A percentile compares a stretch with the other conserved stretches of the same genome.
Evolutionary conservation across 2,797 vertebrate genomes (phyloP).

Genomic region (Esox masquinongy): DNA sequence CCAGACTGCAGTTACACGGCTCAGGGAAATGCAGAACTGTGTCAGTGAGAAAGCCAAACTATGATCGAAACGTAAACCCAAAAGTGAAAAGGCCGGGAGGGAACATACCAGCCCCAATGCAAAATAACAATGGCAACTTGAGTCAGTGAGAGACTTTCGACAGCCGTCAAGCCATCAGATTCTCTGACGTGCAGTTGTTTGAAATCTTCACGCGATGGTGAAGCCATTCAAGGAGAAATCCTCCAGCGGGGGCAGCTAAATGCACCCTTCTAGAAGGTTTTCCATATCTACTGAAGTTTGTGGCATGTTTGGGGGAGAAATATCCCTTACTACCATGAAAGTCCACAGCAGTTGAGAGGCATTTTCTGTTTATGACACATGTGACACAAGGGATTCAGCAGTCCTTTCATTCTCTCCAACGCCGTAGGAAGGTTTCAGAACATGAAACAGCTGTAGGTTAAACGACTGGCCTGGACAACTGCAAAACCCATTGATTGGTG

Average conservation of each 20-base stretch:
- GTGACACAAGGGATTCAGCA: constrained; percentile 28
- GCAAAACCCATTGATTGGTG: not conserved
- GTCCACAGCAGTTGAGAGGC: constrained; percentile 22
- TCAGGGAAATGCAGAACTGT: constrained; percentile 35
- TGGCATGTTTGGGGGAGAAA: not conserved
- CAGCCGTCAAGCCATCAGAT: constrained; percentile 35
- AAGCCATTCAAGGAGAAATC: constrained; percentile 19
- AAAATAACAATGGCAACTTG: constrained; percentile 51
- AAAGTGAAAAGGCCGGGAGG: constrained; percentile 45
- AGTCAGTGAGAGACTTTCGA: constrained; percentile 48
- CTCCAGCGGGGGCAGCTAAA: constrained; percentile 1
- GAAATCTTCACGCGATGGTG: constrained; percentile 43
- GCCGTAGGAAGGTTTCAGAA: constrained; percentile 8
- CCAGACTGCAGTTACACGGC: constrained; percentile 57
- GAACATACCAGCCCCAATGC: constrained; percentile 16
- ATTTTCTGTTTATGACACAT: constrained; percentile 18
- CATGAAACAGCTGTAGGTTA: constrained; percentile 30
- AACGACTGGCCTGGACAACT: not conserved
- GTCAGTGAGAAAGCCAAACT: constrained; percentile 57
- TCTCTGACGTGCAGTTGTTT: constrained; percentile 56
- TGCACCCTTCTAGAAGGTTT: constrained; percentile 29
- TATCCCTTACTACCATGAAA: constrained; percentile 3
- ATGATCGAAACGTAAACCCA: constrained; percentile 74
- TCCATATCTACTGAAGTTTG: constrained; percentile 21
- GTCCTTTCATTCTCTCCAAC: constrained; percentile 2